Evolutionary conservation across 2,113 vertebrate genomes (phyloP).

Genomic region (Choloepus hoffmanni): DNA sequence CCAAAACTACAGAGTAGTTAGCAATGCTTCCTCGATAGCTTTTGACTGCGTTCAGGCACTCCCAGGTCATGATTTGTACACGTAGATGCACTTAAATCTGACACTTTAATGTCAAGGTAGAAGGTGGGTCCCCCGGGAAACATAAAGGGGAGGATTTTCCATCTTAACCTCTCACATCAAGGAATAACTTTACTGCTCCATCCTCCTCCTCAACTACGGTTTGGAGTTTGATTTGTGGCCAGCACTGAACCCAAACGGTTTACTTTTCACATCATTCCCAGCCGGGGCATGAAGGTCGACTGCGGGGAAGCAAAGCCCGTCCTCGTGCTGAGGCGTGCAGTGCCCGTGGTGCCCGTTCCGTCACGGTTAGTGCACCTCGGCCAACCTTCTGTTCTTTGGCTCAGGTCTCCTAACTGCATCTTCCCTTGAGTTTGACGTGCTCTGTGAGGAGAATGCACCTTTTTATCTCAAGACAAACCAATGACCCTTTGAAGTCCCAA

Average conservation of each 20-base stretch:
- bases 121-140: neutral
- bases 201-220: neutral
- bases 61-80: too few relatives aligned
- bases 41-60: accelerated
- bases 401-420: neutral
- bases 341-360: neutral
- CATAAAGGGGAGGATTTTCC: neutral
- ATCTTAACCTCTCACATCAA: neutral
- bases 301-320: neutral
- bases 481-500: neutral
- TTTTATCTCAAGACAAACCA: constrained; percentile 49
- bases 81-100: neutral
- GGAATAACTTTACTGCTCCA: neutral
- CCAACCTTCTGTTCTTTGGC: neutral
- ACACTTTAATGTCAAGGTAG: neutral
- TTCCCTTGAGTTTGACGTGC: neutral
- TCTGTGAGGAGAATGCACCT: neutral
- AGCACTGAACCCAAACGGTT: neutral
- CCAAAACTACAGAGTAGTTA: neutral
- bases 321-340: neutral
- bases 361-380: neutral
- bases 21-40: neutral
- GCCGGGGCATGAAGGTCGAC: neutral
- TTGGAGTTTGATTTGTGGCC: neutral
- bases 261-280: neutral